phyloP scores from a whole-genome alignment of 2,797 vertebrate species.

The Eutrigla gurnardus region DNA sequence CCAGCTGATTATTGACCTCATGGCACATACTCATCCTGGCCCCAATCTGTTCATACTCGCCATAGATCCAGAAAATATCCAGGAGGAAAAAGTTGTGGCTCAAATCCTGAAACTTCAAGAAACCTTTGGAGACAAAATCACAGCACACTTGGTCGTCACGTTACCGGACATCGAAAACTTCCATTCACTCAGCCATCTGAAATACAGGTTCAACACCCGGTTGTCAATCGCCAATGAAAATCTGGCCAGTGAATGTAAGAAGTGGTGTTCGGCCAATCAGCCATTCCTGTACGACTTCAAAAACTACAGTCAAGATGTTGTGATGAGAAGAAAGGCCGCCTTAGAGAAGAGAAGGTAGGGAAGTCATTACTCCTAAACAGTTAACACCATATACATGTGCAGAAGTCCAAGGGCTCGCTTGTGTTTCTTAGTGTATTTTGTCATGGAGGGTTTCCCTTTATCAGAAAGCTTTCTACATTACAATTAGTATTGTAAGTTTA shows the following conservation, averaged over 20 bases:
- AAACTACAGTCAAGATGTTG: slow-evolving; percentile 18
- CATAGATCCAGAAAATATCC: slow-evolving; percentile 20
- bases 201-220: accelerated
- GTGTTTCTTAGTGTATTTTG: too few species aligned
- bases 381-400: too few species aligned
- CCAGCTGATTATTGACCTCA: slow-evolving; percentile 47
- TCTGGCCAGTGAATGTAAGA: slow-evolving; percentile 2
- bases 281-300: not conserved
- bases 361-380: not conserved
- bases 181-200: not conserved
- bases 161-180: not conserved
- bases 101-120: slow-evolving; percentile 14
- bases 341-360: not conserved
- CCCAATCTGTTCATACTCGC: slow-evolving; percentile 30
- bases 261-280: accelerated
- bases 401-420: too few species aligned
- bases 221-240: not conserved
- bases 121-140: slow-evolving; percentile 15
- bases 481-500: too few species aligned
- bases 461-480: too few species aligned
- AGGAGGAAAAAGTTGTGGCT: not conserved
- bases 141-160: not conserved
- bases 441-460: too few species aligned
- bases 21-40: slow-evolving; percentile 31
- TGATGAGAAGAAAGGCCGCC: not conserved